Percentiles rank a stretch among this genome's conserved stretches.
phyloP scores from a whole-genome alignment of 2,888 invertebrate species.

The Entomobrya proxima region DNA sequence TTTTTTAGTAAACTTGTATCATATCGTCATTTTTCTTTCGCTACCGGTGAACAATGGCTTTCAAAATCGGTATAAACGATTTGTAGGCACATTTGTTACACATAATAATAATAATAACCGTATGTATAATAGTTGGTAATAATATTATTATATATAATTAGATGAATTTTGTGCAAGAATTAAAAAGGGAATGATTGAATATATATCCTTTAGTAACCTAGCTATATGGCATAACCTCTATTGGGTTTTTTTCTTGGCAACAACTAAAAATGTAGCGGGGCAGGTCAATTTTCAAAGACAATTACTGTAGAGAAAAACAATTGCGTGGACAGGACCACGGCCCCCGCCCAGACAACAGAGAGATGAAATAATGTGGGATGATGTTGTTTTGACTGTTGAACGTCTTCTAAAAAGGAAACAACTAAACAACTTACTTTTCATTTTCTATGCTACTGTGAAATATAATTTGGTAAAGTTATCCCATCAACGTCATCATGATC shows the following conservation, averaged over 20 bases:
- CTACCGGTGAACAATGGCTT: too few species aligned
- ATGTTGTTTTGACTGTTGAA: background rate
- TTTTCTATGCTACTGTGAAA: too few species aligned
- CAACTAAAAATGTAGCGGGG: slow-evolving; percentile 54
- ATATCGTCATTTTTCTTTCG: background rate
- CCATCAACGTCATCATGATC: too few species aligned
- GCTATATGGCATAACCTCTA: background rate
- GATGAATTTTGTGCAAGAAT: background rate
- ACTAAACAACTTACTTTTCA: too few species aligned
- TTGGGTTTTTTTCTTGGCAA: background rate
- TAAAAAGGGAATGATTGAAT: background rate
- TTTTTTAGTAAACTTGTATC: too few species aligned
- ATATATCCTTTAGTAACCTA: background rate
- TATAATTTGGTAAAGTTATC: too few species aligned
- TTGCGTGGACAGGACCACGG: background rate
- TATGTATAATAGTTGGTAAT: background rate
- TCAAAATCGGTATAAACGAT: too few species aligned
- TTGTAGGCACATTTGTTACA: too few species aligned
- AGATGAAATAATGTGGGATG: slow-evolving; percentile 17
- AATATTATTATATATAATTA: background rate
- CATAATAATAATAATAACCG: background rate
- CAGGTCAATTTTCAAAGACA: slow-evolving; percentile 45
- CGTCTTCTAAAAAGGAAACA: background rate
- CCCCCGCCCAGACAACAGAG: background rate
- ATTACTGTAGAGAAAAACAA: background rate